Evolutionary conservation across 2,113 vertebrate genomes (phyloP), one percentile per base, ranked within the genome.

Genomic region (Mesoclemmys tuberculata): DNA sequence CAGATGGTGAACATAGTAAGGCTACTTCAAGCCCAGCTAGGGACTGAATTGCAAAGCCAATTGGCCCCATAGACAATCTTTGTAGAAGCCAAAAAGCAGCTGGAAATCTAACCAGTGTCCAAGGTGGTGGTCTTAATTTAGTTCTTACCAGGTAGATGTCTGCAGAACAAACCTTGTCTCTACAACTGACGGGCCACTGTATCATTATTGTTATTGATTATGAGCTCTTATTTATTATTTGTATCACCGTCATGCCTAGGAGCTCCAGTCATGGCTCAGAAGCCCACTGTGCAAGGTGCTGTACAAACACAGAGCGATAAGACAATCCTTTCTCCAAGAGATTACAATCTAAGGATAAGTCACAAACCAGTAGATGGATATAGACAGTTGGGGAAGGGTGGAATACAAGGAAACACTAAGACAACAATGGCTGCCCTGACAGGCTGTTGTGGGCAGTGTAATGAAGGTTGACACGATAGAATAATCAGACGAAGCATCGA

Each of bases 11-110:
- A 1, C 10, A 5, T 35, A 27, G n/a, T 81, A 87, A 91, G 10
- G 44, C 48, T 87, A 84, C 77, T 64, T 89, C n/a, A n/a, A 93
- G 54, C 83, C 31, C 87, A 22, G 31, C 1, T 24, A 27, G 19
- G 52, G 84, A 90, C 93, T 77, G 1, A 87, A 82, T 24, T 38
- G 31, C 77, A 83, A 71, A 56, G 16, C 38, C 75, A 92, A 87
- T 35, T 4, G 41, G 85, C 71, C 56, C 18, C 85, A 31, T 29
- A 89, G 68, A 92, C 49, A 92, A 89, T 54, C 26, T 84, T 91
- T 84, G 81, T 61, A 75, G 82, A 83, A 38, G 19, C 18, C 64
- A 71, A 38, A 75, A 55, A 91, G 91, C 75, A 87, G 27, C 84
- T 92, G 75, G 85, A 87, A 90, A 92, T 10, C 68, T 74, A 51